Conservation (phyloP, 1,140 invertebrate species). For the Sinonovacula constricta region DNA sequence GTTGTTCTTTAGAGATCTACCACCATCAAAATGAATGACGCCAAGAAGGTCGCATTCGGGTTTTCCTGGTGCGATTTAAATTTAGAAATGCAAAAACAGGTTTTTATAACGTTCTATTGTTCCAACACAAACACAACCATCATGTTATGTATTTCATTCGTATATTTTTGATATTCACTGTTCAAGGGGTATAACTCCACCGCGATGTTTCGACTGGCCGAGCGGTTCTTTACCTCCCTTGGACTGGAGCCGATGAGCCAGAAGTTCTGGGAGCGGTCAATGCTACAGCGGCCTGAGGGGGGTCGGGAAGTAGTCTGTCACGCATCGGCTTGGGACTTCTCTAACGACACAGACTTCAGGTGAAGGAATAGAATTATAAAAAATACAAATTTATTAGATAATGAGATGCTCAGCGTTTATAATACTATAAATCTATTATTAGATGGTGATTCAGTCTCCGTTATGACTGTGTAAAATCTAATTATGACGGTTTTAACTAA, state of each 20-base stretch:
- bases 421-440: too few relatives aligned
- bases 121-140: background rate
- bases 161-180: too few relatives aligned
- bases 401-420: too few relatives aligned
- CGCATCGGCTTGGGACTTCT: constrained; percentile 96
- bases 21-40: too few relatives aligned
- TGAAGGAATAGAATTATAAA: constrained; percentile 61
- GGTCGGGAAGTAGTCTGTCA: constrained; percentile 87
- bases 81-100: background rate
- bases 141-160: too few relatives aligned
- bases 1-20: too few relatives aligned
- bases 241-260: constrained; percentile 89
- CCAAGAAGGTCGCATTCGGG: background rate
- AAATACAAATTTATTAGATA: too few relatives aligned
- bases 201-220: constrained; percentile 84
- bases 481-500: background rate
- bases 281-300: constrained; percentile 82
- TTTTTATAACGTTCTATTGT: background rate
- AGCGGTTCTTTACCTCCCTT: constrained; percentile 92
- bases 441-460: background rate
- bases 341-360: constrained; percentile 88
- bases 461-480: background rate
- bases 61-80: background rate
- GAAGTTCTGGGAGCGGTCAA: constrained; percentile 80
- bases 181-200: constrained; percentile 86